Evolutionary conservation across 1,140 invertebrate genomes (phyloP).

Genomic region (Metopolophium dirhodum): DNA sequence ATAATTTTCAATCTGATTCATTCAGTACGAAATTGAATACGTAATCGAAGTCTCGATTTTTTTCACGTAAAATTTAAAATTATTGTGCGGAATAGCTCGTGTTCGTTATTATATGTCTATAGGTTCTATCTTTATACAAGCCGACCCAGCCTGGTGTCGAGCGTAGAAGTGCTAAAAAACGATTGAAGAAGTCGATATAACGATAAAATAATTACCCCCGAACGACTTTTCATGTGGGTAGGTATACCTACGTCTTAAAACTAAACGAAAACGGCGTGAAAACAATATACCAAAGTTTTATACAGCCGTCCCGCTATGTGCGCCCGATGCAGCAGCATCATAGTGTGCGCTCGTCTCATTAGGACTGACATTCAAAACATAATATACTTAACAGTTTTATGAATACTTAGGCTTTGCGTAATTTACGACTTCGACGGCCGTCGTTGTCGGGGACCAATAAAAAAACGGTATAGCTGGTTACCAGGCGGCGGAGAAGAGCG

Average conservation of each 20-base stretch:
- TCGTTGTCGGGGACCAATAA: not conserved
- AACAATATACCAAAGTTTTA: conserved; percentile 19
- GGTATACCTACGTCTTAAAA: not conserved
- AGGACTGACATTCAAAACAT: conserved; percentile 36
- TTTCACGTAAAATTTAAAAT: not conserved
- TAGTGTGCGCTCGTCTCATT: not conserved
- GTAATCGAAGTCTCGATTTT: too few species aligned
- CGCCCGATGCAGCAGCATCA: not conserved
- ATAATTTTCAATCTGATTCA: not conserved
- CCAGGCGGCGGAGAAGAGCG: not conserved
- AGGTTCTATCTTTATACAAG: not conserved
- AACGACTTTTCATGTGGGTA: not conserved
- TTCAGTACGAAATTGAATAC: too few species aligned
- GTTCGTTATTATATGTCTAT: not conserved
- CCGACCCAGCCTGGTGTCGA: not conserved
- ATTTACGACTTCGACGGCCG: conserved; percentile 28
- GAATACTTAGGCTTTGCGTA: conserved; percentile 41
- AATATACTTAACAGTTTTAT: conserved; percentile 40
- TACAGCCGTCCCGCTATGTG: not conserved
- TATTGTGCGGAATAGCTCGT: not conserved
- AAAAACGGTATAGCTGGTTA: conserved; percentile 6
- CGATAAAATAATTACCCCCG: not conserved
- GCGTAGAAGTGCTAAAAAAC: not conserved
- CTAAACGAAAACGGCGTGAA: not conserved
- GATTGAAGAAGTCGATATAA: not conserved